These are phyloP conservation scores for Rhopilema esculentum DNA, from an alignment of 30 jellyfish, hydroid and myxozoan genomes.

Conservation along the genomic window DNA sequence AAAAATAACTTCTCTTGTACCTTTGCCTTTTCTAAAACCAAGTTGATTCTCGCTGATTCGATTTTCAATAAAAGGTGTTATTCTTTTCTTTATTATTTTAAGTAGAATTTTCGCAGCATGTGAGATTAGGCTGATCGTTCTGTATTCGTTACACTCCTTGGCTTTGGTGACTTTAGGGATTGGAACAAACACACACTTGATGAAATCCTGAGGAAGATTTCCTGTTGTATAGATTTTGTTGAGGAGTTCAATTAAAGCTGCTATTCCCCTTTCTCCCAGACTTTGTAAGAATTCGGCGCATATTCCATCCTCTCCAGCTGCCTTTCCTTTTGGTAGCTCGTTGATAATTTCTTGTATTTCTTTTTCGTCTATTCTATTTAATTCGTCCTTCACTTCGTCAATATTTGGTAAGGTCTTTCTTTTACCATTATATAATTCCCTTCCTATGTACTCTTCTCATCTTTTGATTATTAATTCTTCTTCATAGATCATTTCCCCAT, in stretches of 20 bases:
- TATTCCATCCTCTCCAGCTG: background rate
- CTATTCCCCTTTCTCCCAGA: background rate
- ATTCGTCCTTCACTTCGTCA: background rate
- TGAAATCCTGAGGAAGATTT: background rate
- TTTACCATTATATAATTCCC: background rate
- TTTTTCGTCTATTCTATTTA: background rate
- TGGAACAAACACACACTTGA: background rate
- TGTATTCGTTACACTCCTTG: background rate
- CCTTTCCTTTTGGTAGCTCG: background rate
- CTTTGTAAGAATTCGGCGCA: background rate
- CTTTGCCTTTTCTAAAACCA: background rate
- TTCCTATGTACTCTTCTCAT: background rate
- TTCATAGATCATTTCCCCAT: background rate
- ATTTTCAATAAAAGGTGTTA: background rate
- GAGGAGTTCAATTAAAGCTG: background rate
- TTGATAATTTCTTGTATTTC: background rate
- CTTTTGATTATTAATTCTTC: background rate
- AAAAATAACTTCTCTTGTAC: background rate
- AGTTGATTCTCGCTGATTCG: background rate
- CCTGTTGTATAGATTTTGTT: background rate
- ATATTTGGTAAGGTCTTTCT: background rate
- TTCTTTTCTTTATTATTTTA: background rate
- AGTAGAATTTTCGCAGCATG: slow-evolving; percentile 13
- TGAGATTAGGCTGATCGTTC: background rate
- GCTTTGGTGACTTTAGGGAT: slow-evolving; percentile 2